phyloP scores from a whole-genome alignment of 1,140 invertebrate species.

The Hormaphis cornu region DNA sequence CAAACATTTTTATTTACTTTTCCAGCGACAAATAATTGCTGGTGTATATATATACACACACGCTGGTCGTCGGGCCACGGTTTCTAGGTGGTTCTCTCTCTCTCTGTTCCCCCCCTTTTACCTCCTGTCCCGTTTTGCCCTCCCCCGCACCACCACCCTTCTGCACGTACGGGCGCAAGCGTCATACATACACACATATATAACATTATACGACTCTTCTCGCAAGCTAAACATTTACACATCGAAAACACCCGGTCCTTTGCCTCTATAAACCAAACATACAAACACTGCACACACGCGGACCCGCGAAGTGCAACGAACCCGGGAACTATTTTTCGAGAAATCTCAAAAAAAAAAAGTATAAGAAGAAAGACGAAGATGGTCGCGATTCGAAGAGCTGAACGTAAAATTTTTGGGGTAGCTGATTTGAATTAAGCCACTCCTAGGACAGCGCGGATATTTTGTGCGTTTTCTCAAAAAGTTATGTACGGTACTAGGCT shows the following conservation, averaged over 20 bases:
- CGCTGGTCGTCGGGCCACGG: slow-evolving; percentile 20
- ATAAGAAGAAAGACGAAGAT: too few relatives aligned
- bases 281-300: background rate
- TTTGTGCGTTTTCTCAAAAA: too few relatives aligned
- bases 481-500: too few relatives aligned
- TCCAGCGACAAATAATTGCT: slow-evolving; percentile 28
- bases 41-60: too few relatives aligned
- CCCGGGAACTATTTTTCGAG: background rate
- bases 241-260: slow-evolving; percentile 19
- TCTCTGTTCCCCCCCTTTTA: background rate
- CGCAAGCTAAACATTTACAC: slow-evolving; percentile 27
- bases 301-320: slow-evolving; percentile 2
- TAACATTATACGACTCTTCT: slow-evolving; percentile 2
- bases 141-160: background rate
- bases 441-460: too few relatives aligned
- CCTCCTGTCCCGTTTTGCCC: too few relatives aligned
- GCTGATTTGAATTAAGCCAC: too few relatives aligned
- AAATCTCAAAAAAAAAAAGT: background rate
- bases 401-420: too few relatives aligned
- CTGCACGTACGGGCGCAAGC: background rate
- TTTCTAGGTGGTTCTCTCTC: slow-evolving; percentile 2
- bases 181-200: background rate
- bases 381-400: too few relatives aligned
- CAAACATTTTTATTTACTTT: slow-evolving; percentile 33
- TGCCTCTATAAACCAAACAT: slow-evolving; percentile 10